Percentiles rank a stretch among this genome's conserved stretches.
Evolutionary conservation across 2,113 vertebrate genomes (phyloP).

Genomic region (Hiodon alosoides): DNA sequence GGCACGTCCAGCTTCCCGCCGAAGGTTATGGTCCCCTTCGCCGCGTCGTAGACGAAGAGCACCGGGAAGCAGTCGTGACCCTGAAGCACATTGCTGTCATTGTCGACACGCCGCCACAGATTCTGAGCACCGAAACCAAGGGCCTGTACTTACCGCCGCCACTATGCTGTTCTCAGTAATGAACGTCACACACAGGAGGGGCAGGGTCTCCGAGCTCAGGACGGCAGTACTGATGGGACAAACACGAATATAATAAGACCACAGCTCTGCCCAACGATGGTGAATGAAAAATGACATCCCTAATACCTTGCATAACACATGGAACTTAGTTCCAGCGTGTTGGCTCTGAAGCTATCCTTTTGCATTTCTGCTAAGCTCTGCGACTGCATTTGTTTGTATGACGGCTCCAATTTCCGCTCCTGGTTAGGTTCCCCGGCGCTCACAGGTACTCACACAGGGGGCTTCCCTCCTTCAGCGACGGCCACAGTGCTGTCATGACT

Average conservation of each 20-base stretch:
- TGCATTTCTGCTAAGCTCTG: no score
- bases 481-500: slow-evolving; percentile 93
- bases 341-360: no score
- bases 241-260: not conserved
- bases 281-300: no score
- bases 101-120: not conserved
- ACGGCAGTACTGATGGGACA: slow-evolving; percentile 58
- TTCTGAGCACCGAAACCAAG: not conserved
- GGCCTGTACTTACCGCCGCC: slow-evolving; percentile 77
- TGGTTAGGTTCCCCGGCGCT: not conserved
- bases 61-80: slow-evolving; percentile 94
- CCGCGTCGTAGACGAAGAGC: slow-evolving; percentile 80
- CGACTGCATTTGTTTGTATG: not conserved
- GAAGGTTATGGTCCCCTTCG: slow-evolving; percentile 64
- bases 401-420: not conserved
- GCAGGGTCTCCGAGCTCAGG: slow-evolving; percentile 78
- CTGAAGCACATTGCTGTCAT: slow-evolving; percentile 47
- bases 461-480: slow-evolving; percentile 82
- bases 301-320: no score
- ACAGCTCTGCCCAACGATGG: slow-evolving; percentile 20
- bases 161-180: slow-evolving; percentile 92
- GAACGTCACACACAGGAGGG: slow-evolving; percentile 89
- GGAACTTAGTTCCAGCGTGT: no score
- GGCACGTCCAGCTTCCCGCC: slow-evolving; percentile 87
- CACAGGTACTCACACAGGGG: slow-evolving; percentile 60